Evolutionary conservation across 2,113 vertebrate genomes (phyloP).

Genomic region (Nyctibius bracteatus): DNA sequence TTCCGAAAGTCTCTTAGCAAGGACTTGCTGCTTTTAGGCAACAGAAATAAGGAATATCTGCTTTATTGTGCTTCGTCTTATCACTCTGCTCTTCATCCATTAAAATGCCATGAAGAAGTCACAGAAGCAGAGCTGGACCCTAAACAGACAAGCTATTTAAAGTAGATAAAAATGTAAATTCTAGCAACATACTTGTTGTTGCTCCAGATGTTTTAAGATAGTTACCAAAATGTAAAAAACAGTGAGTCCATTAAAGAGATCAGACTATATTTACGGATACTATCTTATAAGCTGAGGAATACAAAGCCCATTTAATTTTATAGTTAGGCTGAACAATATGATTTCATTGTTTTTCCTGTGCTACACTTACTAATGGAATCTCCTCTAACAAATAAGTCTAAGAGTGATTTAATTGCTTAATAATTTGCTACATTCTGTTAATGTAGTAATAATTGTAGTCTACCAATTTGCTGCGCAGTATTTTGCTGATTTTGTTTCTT

Average conservation of each 20-base stretch:
- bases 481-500: neutral
- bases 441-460: neutral
- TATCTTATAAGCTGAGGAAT: neutral
- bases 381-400: neutral
- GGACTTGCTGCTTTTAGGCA: neutral
- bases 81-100: neutral
- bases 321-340: neutral
- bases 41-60: neutral
- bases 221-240: neutral
- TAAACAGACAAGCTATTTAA: neutral
- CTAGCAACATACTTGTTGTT: neutral
- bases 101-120: neutral
- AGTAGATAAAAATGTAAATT: neutral
- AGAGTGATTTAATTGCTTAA: neutral
- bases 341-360: neutral
- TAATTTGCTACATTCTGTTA: neutral
- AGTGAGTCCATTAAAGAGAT: neutral
- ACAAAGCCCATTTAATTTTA: neutral
- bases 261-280: neutral
- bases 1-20: neutral
- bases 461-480: neutral
- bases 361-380: neutral
- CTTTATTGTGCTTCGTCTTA: neutral
- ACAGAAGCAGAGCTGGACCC: neutral
- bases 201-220: neutral